Base-by-base conservation (phyloP, 2,888 invertebrate genomes). In the Lysandra bellargus region DNA sequence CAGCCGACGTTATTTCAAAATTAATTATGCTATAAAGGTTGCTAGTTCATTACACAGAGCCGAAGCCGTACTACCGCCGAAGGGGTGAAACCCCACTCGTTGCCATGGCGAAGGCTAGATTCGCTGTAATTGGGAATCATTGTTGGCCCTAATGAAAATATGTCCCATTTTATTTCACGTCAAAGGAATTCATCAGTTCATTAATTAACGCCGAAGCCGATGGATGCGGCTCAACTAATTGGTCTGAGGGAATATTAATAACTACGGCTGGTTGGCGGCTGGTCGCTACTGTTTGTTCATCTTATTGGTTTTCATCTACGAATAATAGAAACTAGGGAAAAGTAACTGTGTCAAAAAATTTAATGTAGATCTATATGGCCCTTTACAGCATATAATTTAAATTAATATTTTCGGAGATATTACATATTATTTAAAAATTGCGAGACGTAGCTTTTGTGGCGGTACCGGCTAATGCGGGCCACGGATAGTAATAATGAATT, bases 61-160 rank as follows among this genome's bases (percentile, higher is more conserved):
- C 72, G 90, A 90, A 89, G 86, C 89, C 89, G 80, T 89, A 87
- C 81, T 80, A 85, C 23, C 78, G 83, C 80, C 83, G 84, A 86
- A 86, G 87, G 85, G 85, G 85, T 87, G 89, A 90, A 90, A 85
- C 87, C 90, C 74, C 79, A 82, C 80, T 81, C 84, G 83, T 83
- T 83, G 83, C 82, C 80, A 81, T 80, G 75, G 80, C 78, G 79
- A 40, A 75, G 40, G 53, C 78, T 78, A 78, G 75, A 49, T 57
- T 23, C 73, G 33, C 77, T 78, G 80, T 82, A 81, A 83, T 81
- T 81, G 80, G 78, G 77, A 80, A 72, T 81, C 74, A 79, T 78
- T 79, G 30, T 61, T 79, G 76, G 23, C 53, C 53, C 37, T 78
- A 78, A 80, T 79, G 79, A 79, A 75, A 69, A 69, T 69, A 75